Base-by-base conservation (phyloP, 2,113 vertebrate genomes). In the Ivindomyrus marchei region DNA sequence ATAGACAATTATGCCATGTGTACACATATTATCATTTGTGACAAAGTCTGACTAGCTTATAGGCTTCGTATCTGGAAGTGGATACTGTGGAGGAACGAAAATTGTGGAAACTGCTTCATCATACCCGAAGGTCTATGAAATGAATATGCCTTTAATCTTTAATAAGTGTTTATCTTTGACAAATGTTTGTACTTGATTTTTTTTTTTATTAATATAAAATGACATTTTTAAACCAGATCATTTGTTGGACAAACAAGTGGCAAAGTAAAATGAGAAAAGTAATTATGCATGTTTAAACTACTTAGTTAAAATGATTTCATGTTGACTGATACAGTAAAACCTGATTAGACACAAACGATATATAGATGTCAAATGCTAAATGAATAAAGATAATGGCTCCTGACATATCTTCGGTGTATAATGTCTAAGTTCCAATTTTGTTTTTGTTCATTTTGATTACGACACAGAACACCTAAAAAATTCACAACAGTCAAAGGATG, bases 221-320 rank as follows among this genome's bases (percentile, higher is more conserved):
- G 36, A 87, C 9, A 27, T 53, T 52, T 53, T 53, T 53, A 19
- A 50, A 53, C 27, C 15, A 52, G 47, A 52, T 36, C 27, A 53
- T 53, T 36, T 87, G 85, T 53, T 36, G 27, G 85, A 87, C 5
- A 56, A 8, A 85, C 45, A 85, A n/a, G 45, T 47, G 45, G n/a
- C 83, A n/a, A 85, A n/a, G 83, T 24, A 19, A 85, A 85, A 85
- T 85, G 83, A 85, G 17, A 47, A 85, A 47, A 85, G 45, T 47
- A 85, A n/a, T 85, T 24, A 46, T 10, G 45, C 9, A n/a, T 85
- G 10, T 85, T 85, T 45, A 46, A 45, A 46, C 7, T 85, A 15
- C 19, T 62, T n/a, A 42, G 11, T 88, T 9, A 8, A 88, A 3
- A 21, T 88, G 24, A 27, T n/a, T 88, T 88, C 36, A 45, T 13